Conservation (phyloP, 2,113 vertebrate genomes). For the Mormyrus iriodes region DNA sequence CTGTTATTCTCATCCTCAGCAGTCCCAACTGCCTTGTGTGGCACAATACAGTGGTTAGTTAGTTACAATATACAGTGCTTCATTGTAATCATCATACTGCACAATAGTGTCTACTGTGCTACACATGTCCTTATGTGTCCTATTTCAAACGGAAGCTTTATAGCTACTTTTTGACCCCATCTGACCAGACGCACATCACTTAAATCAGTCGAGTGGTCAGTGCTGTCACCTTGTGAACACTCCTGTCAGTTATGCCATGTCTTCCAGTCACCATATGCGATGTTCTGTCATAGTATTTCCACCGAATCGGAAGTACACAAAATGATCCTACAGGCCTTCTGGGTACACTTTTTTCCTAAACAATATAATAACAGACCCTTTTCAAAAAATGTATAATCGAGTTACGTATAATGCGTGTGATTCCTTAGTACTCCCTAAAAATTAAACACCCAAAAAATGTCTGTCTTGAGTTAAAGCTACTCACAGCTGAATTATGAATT, state of each 20-base stretch:
- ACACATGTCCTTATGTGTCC: neutral
- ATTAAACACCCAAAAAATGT: neutral
- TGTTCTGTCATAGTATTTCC: neutral
- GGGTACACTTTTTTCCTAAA: neutral
- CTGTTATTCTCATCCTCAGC: neutral
- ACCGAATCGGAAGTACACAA: neutral
- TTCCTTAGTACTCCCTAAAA: neutral
- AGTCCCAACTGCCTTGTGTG: neutral
- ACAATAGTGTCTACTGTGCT: neutral
- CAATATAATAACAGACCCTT: neutral
- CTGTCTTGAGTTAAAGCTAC: neutral
- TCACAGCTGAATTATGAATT: neutral
- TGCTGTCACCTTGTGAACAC: neutral
- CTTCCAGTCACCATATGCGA: neutral
- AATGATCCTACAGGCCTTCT: neutral
- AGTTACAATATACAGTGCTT: neutral
- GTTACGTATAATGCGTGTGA: neutral
- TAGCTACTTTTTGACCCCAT: neutral
- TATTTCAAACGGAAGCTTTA: neutral
- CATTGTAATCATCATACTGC: neutral
- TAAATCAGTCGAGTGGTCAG: neutral
- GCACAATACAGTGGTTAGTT: neutral
- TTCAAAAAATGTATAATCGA: neutral
- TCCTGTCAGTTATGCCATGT: neutral
- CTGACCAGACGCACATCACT: neutral